These are phyloP conservation scores for Habrosyne pyritoides DNA, from an alignment of 2,888 invertebrate species.

Conservation along the genomic window DNA sequence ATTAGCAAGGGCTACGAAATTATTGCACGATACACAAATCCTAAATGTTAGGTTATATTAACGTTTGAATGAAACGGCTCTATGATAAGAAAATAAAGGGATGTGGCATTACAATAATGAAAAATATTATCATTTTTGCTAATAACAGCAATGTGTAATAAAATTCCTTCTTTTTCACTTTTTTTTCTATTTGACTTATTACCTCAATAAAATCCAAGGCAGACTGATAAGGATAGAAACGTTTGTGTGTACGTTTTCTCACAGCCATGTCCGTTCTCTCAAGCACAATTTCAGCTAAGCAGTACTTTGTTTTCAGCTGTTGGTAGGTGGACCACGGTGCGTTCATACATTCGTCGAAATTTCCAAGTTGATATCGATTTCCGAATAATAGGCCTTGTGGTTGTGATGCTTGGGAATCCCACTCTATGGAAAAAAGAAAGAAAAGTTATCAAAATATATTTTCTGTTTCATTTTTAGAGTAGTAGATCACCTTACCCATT, in stretches of 20 bases:
- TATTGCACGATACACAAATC: too few species aligned
- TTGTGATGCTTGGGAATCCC: conserved; percentile 85
- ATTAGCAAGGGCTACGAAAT: too few species aligned
- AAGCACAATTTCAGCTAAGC: conserved; percentile 74
- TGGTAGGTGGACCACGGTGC: conserved; percentile 61
- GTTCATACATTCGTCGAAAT: conserved; percentile 84
- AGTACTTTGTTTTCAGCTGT: conserved; percentile 72
- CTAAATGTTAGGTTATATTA: too few species aligned
- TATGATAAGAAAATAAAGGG: too few species aligned
- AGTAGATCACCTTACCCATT: too few species aligned
- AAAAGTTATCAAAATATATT: neutral
- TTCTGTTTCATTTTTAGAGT: too few species aligned
- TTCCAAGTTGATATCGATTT: conserved; percentile 83
- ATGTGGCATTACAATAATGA: too few species aligned
- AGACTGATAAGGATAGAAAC: conserved; percentile 65
- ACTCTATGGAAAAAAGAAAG: conserved; percentile 71
- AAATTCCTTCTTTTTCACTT: too few species aligned
- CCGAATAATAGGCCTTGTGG: conserved; percentile 82
- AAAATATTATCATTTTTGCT: too few species aligned
- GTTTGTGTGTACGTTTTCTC: conserved; percentile 42
- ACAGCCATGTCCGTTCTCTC: conserved; percentile 55
- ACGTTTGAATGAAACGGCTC: too few species aligned
- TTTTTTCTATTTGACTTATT: conserved; percentile 20
- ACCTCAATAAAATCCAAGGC: conserved; percentile 76
- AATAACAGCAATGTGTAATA: too few species aligned